Evolutionary conservation across 2,113 vertebrate species (phyloP).

Genomic region (Apaloderma vittatum): DNA sequence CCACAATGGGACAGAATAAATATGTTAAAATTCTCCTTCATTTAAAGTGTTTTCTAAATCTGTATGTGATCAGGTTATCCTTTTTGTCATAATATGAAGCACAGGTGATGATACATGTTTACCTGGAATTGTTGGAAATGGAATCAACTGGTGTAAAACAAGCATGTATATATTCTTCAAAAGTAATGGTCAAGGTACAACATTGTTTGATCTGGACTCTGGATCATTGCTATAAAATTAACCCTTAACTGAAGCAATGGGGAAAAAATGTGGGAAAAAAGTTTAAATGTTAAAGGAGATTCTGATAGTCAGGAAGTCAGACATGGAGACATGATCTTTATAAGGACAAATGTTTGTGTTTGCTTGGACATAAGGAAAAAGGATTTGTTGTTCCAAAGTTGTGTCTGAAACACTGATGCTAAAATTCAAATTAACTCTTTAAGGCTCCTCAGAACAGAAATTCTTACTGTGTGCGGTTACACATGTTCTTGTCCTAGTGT

Average conservation of each 20-base stretch:
- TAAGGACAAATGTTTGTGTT: neutral
- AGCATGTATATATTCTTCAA: accelerated
- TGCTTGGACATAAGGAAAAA: neutral
- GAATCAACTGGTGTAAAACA: neutral
- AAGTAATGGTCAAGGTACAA: neutral
- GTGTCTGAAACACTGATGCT: neutral
- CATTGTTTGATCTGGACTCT: neutral
- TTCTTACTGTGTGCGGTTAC: neutral
- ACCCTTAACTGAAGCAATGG: neutral
- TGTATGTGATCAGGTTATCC: neutral
- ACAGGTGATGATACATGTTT: neutral
- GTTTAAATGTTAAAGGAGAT: neutral
- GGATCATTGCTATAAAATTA: neutral
- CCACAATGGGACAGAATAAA: neutral
- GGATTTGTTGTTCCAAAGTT: neutral
- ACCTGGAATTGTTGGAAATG: neutral
- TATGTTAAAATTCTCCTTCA: neutral
- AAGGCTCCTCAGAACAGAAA: neutral
- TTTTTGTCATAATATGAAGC: neutral
- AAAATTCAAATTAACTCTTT: neutral
- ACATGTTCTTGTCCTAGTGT: neutral
- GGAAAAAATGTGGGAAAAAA: neutral
- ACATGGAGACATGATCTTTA: neutral
- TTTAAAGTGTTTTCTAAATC: neutral
- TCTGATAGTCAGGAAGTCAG: neutral